Evolutionary conservation across 2,797 vertebrate genomes (phyloP).

Genomic region (Lycodopsis pacificus): DNA sequence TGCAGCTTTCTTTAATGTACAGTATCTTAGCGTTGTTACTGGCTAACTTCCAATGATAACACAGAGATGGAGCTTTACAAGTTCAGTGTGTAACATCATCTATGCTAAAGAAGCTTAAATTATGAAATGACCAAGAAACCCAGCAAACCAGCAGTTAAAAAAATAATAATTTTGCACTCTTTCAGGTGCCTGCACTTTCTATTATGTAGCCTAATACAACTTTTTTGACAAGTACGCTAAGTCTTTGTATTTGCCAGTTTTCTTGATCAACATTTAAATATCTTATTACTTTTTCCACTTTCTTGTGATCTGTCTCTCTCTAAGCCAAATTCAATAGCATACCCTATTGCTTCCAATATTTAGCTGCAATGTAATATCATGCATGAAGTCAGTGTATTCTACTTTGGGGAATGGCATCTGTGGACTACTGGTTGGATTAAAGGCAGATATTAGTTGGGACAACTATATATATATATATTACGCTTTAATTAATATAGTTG

Average conservation of each 20-base stretch:
- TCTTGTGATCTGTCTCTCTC: slow-evolving; percentile 49
- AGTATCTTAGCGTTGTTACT: slow-evolving; percentile 51
- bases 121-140: slow-evolving; percentile 64
- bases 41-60: slow-evolving; percentile 36
- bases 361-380: slow-evolving; percentile 43
- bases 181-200: slow-evolving; percentile 79
- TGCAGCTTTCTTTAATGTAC: slow-evolving; percentile 68
- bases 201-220: slow-evolving; percentile 74
- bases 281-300: slow-evolving; percentile 41
- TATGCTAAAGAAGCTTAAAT: slow-evolving; percentile 48
- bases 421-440: slow-evolving; percentile 58
- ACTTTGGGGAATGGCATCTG: slow-evolving; percentile 53
- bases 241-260: slow-evolving; percentile 58
- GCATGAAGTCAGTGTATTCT: slow-evolving; percentile 48
- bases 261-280: slow-evolving; percentile 39
- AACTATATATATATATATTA: slow-evolving; percentile 52
- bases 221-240: slow-evolving; percentile 64
- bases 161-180: slow-evolving; percentile 60
- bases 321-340: slow-evolving; percentile 47
- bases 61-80: slow-evolving; percentile 41
- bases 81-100: slow-evolving; percentile 35
- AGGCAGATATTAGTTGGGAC: slow-evolving; percentile 56
- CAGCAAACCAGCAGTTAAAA: slow-evolving; percentile 71
- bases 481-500: slow-evolving; percentile 67
- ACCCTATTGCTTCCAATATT: slow-evolving; percentile 58